Evolutionary conservation across 2,888 invertebrate species (phyloP).

Genomic region (Spialia ferax): DNA sequence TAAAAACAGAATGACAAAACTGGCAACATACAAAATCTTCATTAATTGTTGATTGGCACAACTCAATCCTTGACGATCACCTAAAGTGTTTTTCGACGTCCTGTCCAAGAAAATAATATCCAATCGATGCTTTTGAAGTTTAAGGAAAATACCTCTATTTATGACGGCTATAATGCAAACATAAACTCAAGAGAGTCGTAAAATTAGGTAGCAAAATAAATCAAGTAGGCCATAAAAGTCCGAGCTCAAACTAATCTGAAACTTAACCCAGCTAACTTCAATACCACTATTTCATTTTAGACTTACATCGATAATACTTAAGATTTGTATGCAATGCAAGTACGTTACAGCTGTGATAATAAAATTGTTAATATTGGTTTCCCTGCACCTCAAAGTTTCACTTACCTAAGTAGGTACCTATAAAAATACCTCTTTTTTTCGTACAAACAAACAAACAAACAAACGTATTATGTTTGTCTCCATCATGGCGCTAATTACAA

Average conservation of each 20-base stretch:
- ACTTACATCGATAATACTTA: not conserved
- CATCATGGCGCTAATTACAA: too few species aligned
- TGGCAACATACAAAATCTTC: too few species aligned
- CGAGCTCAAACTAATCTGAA: conserved; percentile 12
- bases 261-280: conserved; percentile 13
- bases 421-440: too few species aligned
- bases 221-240: conserved; percentile 23
- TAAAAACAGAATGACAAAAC: not conserved
- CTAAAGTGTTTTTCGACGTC: not conserved
- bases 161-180: conserved; percentile 14
- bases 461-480: too few species aligned
- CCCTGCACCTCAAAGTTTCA: too few species aligned
- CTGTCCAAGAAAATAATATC: not conserved
- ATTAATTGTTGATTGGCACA: too few species aligned
- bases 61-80: too few species aligned
- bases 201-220: conserved; percentile 27
- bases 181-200: conserved; percentile 26
- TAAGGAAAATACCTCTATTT: conserved; percentile 14
- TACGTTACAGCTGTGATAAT: not conserved
- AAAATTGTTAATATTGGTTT: too few species aligned
- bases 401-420: too few species aligned
- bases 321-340: not conserved
- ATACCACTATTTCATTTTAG: not conserved
- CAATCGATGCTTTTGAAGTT: conserved; percentile 4
- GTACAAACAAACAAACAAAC: too few species aligned